Base-by-base conservation (phyloP, 2,888 invertebrate species). In the Nemotelus nigrinus region DNA sequence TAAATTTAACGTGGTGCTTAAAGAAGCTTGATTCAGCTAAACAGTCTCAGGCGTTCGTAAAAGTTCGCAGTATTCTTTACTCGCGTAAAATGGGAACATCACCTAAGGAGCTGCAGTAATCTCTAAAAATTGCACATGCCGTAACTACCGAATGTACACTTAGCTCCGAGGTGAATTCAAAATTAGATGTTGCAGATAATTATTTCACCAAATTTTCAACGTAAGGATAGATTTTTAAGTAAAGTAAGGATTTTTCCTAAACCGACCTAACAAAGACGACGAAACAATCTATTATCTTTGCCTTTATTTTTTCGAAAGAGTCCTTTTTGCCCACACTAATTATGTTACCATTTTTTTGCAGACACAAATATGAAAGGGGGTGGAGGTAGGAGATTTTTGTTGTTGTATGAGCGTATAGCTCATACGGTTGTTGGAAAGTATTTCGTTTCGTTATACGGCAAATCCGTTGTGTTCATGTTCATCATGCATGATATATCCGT, bases 351-450 rank as follows among this genome's bases (percentile, higher is more conserved):
- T 80, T 79, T 80, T 80, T 85, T 90, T 90, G 85, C 91, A 93
- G 93, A 91, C 90, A 92, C 89, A 92, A 91, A 88, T 92, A 92
- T 89, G 92, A 93, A 89, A 90, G 90, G 86, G 89, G 90, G 88
- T 93, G 92, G 93, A 93, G 93, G 93, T 93, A 92, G 89, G 90
- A 85, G 6, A 72, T 55, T 76, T 64, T 71, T 70, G 55, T 68
- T 76, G 68, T 77, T 78, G 74, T 74, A 79, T 79, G 78, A 68
- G 71, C 48, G 25, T 43, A 48, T 3, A 67, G 45, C 48, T 67
- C 67, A 53, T 58, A 5, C 43, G 2, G 43, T 70, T 50, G 55
- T 70, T 53, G 53, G 70, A 53, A 70, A 55, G 53, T 39, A 70
- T 70, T 43, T 41, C 25, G 25, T 63, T 10, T 44, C 39, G 48